These are phyloP conservation scores for Orycteropus afer DNA, from an alignment of 2,113 vertebrate species.

Conservation along the genomic window DNA sequence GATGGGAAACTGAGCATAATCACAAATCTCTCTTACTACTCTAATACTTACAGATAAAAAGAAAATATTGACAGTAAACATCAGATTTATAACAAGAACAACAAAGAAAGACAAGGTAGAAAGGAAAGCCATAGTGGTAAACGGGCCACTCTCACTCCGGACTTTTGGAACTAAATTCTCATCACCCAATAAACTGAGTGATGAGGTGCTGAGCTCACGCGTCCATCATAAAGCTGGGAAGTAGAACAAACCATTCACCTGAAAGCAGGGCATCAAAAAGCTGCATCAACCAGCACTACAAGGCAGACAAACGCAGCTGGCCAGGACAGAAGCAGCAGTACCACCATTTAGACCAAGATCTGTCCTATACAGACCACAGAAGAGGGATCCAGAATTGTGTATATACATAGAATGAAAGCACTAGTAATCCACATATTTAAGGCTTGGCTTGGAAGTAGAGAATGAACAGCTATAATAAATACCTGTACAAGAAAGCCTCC, in stretches of 20 bases:
- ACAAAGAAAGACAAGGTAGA: neutral
- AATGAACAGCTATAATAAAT: neutral
- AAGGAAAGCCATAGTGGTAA: slow-evolving; percentile 24
- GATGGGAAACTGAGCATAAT: neutral
- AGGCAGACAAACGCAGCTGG: neutral
- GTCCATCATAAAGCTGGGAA: neutral
- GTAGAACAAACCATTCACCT: neutral
- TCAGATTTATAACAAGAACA: neutral
- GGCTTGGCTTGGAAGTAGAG: neutral
- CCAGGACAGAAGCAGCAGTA: neutral
- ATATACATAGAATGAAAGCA: neutral
- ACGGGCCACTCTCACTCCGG: neutral
- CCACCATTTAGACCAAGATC: neutral
- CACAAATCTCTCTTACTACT: neutral
- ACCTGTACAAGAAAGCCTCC: neutral
- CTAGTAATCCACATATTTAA: neutral
- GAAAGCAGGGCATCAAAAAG: neutral
- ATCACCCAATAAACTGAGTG: neutral
- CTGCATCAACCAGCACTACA: neutral
- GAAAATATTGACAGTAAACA: slow-evolving; percentile 31
- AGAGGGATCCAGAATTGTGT: neutral
- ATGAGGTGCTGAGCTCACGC: neutral
- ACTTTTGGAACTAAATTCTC: neutral
- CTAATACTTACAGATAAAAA: neutral
- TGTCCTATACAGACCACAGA: neutral